Evolutionary conservation across 2,888 invertebrate species (phyloP), one percentile per base, ranked within the genome.

Genomic region (Dryococelus australis): DNA sequence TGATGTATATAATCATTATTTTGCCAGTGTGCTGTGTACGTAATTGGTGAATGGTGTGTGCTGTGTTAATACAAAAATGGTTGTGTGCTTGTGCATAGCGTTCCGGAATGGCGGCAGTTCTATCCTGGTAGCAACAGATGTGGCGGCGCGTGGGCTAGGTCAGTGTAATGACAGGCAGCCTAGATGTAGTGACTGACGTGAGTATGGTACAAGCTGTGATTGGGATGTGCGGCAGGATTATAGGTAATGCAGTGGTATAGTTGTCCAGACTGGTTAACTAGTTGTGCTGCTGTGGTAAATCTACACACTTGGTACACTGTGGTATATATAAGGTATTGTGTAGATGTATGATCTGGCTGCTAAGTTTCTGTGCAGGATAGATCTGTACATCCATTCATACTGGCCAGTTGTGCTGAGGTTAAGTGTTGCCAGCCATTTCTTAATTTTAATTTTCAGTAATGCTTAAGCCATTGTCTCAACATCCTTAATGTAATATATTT

Each of bases 41-140:
- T 35, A 35, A 35, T 35, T 3, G 35, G 35, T 35, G 35, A 3
- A 35, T 1, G 35, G 35, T 1, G 35, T 3, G 35, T 35, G 35
- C 35, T 3, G 35, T 35, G 1, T 35, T 35, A 35, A 35, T 35
- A 35, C 35, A 35, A 35, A 35, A 3, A 35, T 35, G 35, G 35
- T 35, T 35, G 35, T 35, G 35, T 35, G 35, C 35, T 35, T 83
- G 28, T 89, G 90, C 91, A 87, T 92, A 92, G 98, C 98, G 92
- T 98, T 98, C 93, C 96, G 98, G 90, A 96, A 95, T 91, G 97
- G 97, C 90, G 96, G 97, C 93, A 96, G 97, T 87, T 96, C 96
- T 90, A 98, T 99, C 92, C 94, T 99, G 90, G 97, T 99, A 90
- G 99, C 99, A 91, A 99, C 99, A 89, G 99, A 99, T 94, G 99